Evolutionary conservation across 1,140 invertebrate genomes (phyloP), one percentile per base, ranked within the genome.

Genomic region (Chymomyza costata): DNA sequence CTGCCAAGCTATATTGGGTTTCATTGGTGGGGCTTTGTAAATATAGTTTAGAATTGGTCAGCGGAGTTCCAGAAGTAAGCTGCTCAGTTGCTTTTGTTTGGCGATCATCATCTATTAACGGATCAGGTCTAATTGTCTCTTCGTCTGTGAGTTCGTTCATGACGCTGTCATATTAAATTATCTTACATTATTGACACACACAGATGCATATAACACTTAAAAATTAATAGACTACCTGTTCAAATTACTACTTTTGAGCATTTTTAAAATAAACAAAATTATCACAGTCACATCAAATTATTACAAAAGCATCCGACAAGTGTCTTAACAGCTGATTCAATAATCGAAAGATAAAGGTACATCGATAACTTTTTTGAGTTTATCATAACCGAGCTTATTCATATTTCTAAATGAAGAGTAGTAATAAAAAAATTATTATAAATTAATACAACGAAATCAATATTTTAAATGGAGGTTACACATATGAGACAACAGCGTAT

Each of bases 221-320:
- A 16, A 21, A 1, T 0, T 15, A 1, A 34, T 41, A 17, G 3
- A n/a, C 52, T 55, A 83, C 81, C 81, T 83, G 32, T 83, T 61
- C 3, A 83, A 60, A 39, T 83, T 78, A 56, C 82, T 83, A 45
- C 81, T 83, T 56, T 65, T 83, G 14, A 83, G 49, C 81, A 83
- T 83, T 37, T 25, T 41, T 30, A 53, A 60, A 28, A 6, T 15
- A 38, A 44, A 49, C 19, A 31, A 66, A 61, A 56, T 49, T 38
- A 50, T 44, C 35, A 51, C 15, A 44, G 14, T 13, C 1, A 14
- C n/a, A 43, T 19, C 2, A 34, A 18, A 8, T n/a, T n/a, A n/a
- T n/a, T n/a, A n/a, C n/a, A n/a, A n/a, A n/a, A n/a, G n/a, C n/a
- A n/a, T n/a, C n/a, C n/a, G n/a, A n/a, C n/a, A n/a, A n/a, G n/a